Base-by-base conservation (phyloP, 1,140 invertebrate species). In the Zaprionus inermis region DNA sequence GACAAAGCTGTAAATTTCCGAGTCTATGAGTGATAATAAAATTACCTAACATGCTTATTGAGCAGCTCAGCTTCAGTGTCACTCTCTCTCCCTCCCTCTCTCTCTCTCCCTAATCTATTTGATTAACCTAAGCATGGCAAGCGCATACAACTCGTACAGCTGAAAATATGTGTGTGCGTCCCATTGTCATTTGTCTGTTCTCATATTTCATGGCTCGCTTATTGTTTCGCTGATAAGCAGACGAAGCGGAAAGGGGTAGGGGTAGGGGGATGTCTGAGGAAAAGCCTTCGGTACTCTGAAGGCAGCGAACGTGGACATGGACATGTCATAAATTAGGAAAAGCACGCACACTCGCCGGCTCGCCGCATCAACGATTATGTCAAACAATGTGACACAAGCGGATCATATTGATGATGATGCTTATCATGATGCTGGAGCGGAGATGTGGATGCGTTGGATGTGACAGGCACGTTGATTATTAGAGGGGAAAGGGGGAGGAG, bases 311-410 rank as follows among this genome's bases (percentile, higher is more conserved):
- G 68, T 81, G 76, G 79, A 77, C 82, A 88, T 79, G 82, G 79
- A 77, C 82, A 88, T 79, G 82, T 81, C 83, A 86, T 86, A 86
- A 86, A 86, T 86, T 86, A 86, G 79, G 64, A 44, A 69, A 78
- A 76, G 67, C 30, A 7, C 30, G 30, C 30, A 32, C 30, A 32
- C 30, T 32, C 30, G 10, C 30, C 10, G 9, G 7, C 73, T 69
- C 68, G 68, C 38, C 71, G 75, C 75, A 69, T 72, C 81, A 81
- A 81, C 68, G 75, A 74, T 73, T 84, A 81, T 85, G 82, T 85
- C 83, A 84, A 75, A 78, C 66, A 78, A 69, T 78, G 60, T 57
- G 81, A 72, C 72, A 81, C 78, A 38, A 69, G 64, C 58, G 61
- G 54, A 78, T 76, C 77, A 81, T 83, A 82, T 84, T 82, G 81